Evolutionary conservation across 2,797 vertebrate genomes (phyloP).

Genomic region (Podarcis lilfordi): DNA sequence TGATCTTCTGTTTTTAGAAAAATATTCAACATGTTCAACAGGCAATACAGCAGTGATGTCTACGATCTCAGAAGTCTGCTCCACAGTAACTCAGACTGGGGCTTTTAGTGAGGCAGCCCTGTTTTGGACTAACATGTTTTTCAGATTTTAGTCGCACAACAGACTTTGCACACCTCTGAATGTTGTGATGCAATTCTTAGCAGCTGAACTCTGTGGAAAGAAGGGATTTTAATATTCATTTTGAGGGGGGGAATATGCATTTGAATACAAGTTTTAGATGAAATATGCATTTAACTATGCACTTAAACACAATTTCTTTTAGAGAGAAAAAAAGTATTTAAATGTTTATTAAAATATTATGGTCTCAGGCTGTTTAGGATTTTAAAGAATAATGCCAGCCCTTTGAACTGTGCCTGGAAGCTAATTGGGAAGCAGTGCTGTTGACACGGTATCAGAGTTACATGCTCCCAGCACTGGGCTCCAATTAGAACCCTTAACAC

Average conservation of each 20-base stretch:
- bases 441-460: background rate
- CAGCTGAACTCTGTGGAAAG: background rate
- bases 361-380: background rate
- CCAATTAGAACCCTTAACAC: background rate
- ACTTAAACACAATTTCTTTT: background rate
- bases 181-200: background rate
- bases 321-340: background rate
- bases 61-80: too few relatives aligned
- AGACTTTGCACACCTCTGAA: background rate
- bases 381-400: constrained; percentile 9
- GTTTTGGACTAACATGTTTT: background rate
- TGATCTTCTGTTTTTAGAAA: too few relatives aligned
- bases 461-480: background rate
- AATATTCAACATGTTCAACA: too few relatives aligned
- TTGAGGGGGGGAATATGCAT: background rate
- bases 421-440: background rate
- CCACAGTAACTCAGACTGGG: too few relatives aligned
- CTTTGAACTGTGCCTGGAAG: constrained; percentile 12
- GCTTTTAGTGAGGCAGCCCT: too few relatives aligned
- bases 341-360: constrained; percentile 14
- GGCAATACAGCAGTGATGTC: too few relatives aligned
- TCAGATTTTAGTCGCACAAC: background rate
- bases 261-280: background rate
- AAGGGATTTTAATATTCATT: background rate
- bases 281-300: constrained; percentile 19